A percentile compares a stretch with the other conserved stretches of the same genome.
Evolutionary conservation across 2,888 invertebrate species (phyloP).

Genomic region (Petrolisthes manimaculis): DNA sequence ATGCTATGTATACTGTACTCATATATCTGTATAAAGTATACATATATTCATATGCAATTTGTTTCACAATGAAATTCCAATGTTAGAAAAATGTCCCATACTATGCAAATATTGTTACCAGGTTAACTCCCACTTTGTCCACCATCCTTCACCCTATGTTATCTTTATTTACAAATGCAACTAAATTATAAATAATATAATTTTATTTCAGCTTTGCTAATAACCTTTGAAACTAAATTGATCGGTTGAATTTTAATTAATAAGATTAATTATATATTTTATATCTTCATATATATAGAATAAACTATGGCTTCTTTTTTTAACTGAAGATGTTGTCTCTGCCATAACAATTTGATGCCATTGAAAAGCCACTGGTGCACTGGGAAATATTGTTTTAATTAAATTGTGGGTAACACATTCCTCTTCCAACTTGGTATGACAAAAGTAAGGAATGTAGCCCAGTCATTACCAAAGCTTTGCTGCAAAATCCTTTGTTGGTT

Average conservation of each 20-base stretch:
- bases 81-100: slow-evolving; percentile 6
- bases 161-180: slow-evolving; percentile 32
- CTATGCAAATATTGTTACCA: slow-evolving; percentile 44
- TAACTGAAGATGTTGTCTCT: background rate
- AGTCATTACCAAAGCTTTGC: slow-evolving; percentile 38
- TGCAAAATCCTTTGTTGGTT: slow-evolving; percentile 29
- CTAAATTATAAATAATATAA: slow-evolving; percentile 13
- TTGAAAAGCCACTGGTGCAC: slow-evolving; percentile 1
- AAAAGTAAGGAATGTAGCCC: slow-evolving; percentile 6
- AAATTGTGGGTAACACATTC: background rate
- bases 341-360: slow-evolving; percentile 29
- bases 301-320: background rate
- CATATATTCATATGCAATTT: slow-evolving; percentile 37
- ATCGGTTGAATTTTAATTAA: too few relatives aligned
- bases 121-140: slow-evolving; percentile 5
- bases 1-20: background rate
- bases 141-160: slow-evolving; percentile 28
- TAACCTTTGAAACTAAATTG: background rate
- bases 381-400: slow-evolving; percentile 1
- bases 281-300: background rate
- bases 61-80: background rate
- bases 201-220: slow-evolving; percentile 18
- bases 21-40: slow-evolving; percentile 42
- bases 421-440: background rate
- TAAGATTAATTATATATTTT: background rate